Evolutionary conservation across 2,888 invertebrate genomes (phyloP).

Genomic region (Ennomos erosarius): DNA sequence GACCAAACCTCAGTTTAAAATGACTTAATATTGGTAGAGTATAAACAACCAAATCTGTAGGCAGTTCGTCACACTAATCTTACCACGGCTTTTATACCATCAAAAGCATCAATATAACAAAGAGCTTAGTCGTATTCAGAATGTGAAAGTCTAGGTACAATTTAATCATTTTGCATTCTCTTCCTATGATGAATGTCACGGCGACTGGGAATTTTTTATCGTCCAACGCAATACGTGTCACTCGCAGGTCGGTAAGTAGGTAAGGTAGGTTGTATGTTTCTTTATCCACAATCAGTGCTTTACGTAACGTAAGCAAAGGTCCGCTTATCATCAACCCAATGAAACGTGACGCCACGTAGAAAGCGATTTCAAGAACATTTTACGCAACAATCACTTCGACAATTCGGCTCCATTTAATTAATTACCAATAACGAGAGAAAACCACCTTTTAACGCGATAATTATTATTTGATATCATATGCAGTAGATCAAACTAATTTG

Average conservation of each 20-base stretch:
- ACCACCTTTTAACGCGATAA: constrained; percentile 31
- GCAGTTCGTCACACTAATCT: no score
- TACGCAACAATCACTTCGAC: constrained; percentile 62
- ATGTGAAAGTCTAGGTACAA: no score
- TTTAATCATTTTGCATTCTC: background rate
- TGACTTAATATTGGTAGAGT: no score
- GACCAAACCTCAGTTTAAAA: no score
- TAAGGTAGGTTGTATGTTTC: constrained; percentile 47
- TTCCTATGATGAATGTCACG: constrained; percentile 31
- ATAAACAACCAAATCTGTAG: no score
- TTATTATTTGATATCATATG: constrained; percentile 26
- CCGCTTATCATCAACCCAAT: constrained; percentile 58
- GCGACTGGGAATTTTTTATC: constrained; percentile 40
- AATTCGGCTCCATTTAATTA: constrained; percentile 65
- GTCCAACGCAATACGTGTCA: constrained; percentile 38
- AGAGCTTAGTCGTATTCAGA: background rate
- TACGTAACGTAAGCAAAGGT: constrained; percentile 77
- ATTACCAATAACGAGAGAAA: constrained; percentile 44
- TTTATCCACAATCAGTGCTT: constrained; percentile 58
- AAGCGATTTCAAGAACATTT: constrained; percentile 76
- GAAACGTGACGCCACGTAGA: constrained; percentile 69
- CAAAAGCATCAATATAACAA: background rate
- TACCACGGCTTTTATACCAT: no score
- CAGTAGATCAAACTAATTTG: constrained; percentile 23
- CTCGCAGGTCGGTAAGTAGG: constrained; percentile 38